Evolutionary conservation across 2,113 vertebrate genomes (phyloP), one percentile per base, ranked within the genome.

Genomic region (Spizaetus ornatus): DNA sequence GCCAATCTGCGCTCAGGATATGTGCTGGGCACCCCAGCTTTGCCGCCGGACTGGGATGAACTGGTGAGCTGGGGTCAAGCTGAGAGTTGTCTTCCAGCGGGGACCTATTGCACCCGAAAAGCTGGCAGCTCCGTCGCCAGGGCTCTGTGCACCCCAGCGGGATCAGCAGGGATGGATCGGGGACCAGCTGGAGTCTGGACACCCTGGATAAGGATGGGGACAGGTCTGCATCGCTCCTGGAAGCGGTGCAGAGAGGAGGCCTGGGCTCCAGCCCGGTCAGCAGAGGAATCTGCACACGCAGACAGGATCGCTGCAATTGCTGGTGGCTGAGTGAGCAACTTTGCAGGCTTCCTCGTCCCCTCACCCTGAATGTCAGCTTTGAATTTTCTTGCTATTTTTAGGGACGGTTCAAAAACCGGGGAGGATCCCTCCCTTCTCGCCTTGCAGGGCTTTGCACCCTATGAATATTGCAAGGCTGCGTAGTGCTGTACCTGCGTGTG

Each of bases 361-460:
- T 94, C 47, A 70, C 86, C 90, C 90, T 94, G 93, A 97, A 96
- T 96, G 95, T 97, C 97, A 96, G 96, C 93, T 90, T 95, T 95
- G 92, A 97, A 97, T 94, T 95, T 96, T 96, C 95, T 83, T 82
- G 94, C 95, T 98, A 96, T 97, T 97, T 97, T 97, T 97, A 97
- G 97, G 93, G 72, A 59, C 5, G 7, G 66, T 82, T 95, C 20
- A 32, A n/a, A 93, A 74, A 81, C 38, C 3, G 13, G 93, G 88
- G 89, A 96, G 55, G 56, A 90, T 94, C 82, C 90, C 92, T 93
- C 85, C 76, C 55, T 91, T 92, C 76, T 88, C 4, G 1, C 81
- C 86, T 86, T 26, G 52, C 80, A 27, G 67, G 83, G 63, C 78
- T 93, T 66, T 82, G 63, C 11, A 4, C 82, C 86, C 67, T 38